Evolutionary conservation across 2,888 invertebrate species (phyloP).

Genomic region (Ceramica pisi): DNA sequence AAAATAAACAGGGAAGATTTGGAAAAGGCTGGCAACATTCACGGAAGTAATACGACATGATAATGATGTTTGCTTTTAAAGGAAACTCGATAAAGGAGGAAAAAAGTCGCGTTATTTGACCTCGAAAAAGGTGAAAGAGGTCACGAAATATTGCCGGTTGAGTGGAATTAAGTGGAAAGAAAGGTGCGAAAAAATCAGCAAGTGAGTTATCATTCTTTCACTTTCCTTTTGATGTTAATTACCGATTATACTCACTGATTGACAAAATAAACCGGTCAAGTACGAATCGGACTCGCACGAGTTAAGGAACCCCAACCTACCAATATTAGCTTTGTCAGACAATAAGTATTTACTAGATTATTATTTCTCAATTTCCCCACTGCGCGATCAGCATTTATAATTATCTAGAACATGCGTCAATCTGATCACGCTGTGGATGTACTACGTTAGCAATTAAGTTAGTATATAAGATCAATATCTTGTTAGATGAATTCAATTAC

Average conservation of each 20-base stretch:
- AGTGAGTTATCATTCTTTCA: neutral
- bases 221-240: neutral
- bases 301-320: too few relatives aligned
- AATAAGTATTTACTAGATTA: too few relatives aligned
- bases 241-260: neutral
- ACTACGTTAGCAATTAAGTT: too few relatives aligned
- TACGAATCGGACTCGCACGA: too few relatives aligned
- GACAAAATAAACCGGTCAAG: too few relatives aligned
- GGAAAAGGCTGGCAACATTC: slow-evolving; percentile 22
- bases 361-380: too few relatives aligned
- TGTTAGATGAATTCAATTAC: too few relatives aligned
- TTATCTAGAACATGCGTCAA: too few relatives aligned
- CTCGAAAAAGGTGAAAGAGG: slow-evolving; percentile 21
- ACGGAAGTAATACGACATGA: slow-evolving; percentile 22
- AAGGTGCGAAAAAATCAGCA: slow-evolving; percentile 12
- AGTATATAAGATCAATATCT: too few relatives aligned
- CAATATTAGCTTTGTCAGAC: too few relatives aligned
- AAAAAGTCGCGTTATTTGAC: slow-evolving; percentile 29
- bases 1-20: slow-evolving; percentile 16
- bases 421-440: too few relatives aligned
- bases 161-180: slow-evolving; percentile 24
- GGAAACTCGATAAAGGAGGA: slow-evolving; percentile 45
- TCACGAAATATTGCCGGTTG: slow-evolving; percentile 8
- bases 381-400: too few relatives aligned
- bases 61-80: slow-evolving; percentile 50